Conservation (phyloP, 1,140 invertebrate genomes). For the Dendroctonus ponderosae region DNA sequence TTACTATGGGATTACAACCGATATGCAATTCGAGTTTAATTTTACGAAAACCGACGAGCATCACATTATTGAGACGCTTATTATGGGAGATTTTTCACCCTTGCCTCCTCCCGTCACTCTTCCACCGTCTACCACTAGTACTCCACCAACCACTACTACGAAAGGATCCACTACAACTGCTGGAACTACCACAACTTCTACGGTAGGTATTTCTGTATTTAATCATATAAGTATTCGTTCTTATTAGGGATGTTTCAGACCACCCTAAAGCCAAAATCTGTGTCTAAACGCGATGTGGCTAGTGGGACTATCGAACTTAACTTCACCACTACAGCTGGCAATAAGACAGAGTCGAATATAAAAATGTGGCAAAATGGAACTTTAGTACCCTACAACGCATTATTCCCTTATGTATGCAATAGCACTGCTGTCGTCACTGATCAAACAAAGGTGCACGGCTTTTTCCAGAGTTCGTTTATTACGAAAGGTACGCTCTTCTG, state of each 20-base stretch:
- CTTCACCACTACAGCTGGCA: neutral
- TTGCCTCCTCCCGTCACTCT: conserved; percentile 60
- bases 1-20: conserved; percentile 63
- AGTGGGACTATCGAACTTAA: too few species aligned
- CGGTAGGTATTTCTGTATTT: conserved; percentile 1
- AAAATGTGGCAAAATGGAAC: conserved; percentile 34
- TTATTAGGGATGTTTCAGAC: neutral
- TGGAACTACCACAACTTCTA: conserved; percentile 27
- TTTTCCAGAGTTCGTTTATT: conserved; percentile 58
- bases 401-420: conserved; percentile 59
- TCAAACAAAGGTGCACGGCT: conserved; percentile 70
- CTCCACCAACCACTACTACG: conserved; percentile 44
- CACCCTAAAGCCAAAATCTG: neutral
- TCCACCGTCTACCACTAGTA: conserved; percentile 57
- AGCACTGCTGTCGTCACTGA: conserved; percentile 62
- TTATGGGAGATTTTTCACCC: conserved; percentile 65
- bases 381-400: conserved; percentile 39
- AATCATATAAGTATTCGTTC: too few species aligned
- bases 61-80: conserved; percentile 67
- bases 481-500: conserved; percentile 59
- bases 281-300: conserved; percentile 6
- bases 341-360: conserved; percentile 28
- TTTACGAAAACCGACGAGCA: conserved; percentile 60
- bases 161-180: conserved; percentile 34
- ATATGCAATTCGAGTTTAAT: conserved; percentile 61